Percentiles rank a stretch among this genome's conserved stretches.
phyloP scores from a whole-genome alignment of 2,797 vertebrate species.

The Alcedo quadribrachys region DNA sequence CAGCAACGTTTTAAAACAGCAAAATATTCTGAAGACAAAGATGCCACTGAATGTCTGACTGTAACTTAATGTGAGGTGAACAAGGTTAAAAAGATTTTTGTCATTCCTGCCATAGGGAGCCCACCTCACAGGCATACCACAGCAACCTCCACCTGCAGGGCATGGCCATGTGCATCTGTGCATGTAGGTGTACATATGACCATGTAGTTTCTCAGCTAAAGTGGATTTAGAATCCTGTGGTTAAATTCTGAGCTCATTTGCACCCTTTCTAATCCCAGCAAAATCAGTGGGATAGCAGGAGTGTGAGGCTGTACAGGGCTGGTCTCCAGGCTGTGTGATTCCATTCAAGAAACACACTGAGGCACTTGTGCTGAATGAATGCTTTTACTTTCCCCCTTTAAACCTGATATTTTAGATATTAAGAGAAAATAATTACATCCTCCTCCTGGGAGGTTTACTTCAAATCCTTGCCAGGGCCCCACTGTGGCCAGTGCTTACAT shows the following conservation, averaged over 20 bases:
- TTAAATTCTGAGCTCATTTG: neutral
- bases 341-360: constrained; percentile 63
- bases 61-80: constrained; percentile 27
- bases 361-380: constrained; percentile 67
- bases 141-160: neutral
- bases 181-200: neutral
- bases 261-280: constrained; percentile 34
- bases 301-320: neutral
- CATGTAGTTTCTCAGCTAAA: constrained; percentile 15
- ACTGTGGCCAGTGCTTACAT: constrained; percentile 71
- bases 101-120: constrained; percentile 14
- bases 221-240: neutral
- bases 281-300: constrained; percentile 29
- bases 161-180: rapidly evolving
- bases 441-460: constrained; percentile 76
- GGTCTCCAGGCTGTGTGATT: constrained; percentile 32
- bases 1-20: constrained; percentile 27
- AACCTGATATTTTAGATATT: constrained; percentile 73
- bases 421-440: constrained; percentile 78
- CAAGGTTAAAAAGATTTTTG: constrained; percentile 40
- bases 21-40: constrained; percentile 45
- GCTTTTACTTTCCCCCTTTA: constrained; percentile 64
- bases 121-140: neutral
- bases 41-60: constrained; percentile 48
- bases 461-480: constrained; percentile 68